phyloP scores from a whole-genome alignment of 2,888 invertebrate species.

The Pilophorus perplexus region DNA sequence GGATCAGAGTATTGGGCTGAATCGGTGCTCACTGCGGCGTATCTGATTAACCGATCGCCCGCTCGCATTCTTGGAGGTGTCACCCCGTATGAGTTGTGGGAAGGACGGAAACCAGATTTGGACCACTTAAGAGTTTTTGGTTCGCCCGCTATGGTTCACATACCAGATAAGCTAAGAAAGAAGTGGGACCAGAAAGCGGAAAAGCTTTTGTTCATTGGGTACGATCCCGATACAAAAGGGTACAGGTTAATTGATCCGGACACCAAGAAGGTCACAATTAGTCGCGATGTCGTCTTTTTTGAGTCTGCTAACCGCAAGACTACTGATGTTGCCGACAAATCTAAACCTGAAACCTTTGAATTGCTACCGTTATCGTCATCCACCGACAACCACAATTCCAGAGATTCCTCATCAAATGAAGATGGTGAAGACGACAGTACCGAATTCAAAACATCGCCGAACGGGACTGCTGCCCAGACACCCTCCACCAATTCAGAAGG shows the following conservation, averaged over 20 bases:
- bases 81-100: slow-evolving; percentile 34
- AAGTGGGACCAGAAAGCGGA: slow-evolving; percentile 31
- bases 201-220: slow-evolving; percentile 31
- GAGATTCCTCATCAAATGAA: too few species aligned
- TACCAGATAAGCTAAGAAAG: slow-evolving; percentile 22
- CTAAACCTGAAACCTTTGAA: too few species aligned
- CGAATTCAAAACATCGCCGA: too few species aligned
- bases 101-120: slow-evolving; percentile 11
- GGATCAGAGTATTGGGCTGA: slow-evolving; percentile 35
- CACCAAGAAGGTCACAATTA: slow-evolving; percentile 23
- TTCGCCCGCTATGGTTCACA: background rate
- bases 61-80: background rate
- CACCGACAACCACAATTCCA: too few species aligned
- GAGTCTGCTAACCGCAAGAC: too few species aligned
- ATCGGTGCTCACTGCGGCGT: slow-evolving; percentile 27
- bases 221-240: slow-evolving; percentile 15
- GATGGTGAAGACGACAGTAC: too few species aligned
- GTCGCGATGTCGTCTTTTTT: slow-evolving; percentile 31
- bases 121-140: slow-evolving; percentile 22
- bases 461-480: too few species aligned
- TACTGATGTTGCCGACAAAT: too few species aligned
- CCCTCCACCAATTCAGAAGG: background rate
- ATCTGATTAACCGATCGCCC: slow-evolving; percentile 30
- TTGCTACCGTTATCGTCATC: too few species aligned
- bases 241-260: slow-evolving; percentile 23